phyloP scores from a whole-genome alignment of 1,140 invertebrate species.

The Cyrtorhinus lividipennis region DNA sequence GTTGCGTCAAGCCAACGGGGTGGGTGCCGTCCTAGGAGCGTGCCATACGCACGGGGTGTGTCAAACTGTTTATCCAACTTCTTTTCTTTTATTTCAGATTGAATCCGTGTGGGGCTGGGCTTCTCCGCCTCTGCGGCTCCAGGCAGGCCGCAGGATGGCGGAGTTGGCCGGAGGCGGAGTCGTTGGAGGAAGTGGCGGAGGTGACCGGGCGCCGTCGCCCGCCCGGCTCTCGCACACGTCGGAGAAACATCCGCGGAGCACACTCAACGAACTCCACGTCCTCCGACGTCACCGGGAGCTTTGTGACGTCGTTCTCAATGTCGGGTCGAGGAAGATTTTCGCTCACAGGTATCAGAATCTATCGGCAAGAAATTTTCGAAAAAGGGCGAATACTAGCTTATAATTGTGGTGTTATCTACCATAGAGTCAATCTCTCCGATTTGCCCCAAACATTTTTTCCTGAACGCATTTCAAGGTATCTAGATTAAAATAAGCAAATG shows the following conservation, averaged over 20 bases:
- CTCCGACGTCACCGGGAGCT: conserved; percentile 78
- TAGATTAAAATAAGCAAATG: too few relatives aligned
- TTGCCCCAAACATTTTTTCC: too few relatives aligned
- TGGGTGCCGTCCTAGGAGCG: too few relatives aligned
- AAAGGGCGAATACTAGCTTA: too few relatives aligned
- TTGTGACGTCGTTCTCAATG: conserved; percentile 92
- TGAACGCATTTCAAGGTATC: too few relatives aligned
- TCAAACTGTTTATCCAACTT: too few relatives aligned
- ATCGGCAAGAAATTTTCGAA: too few relatives aligned
- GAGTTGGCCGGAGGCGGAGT: conserved; percentile 37
- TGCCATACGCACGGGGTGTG: too few relatives aligned
- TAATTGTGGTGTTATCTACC: too few relatives aligned
- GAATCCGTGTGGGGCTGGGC: conserved; percentile 82
- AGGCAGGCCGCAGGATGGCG: conserved; percentile 53
- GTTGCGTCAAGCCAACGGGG: too few relatives aligned
- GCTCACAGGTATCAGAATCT: conserved; percentile 78
- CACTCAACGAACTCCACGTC: conserved; percentile 74
- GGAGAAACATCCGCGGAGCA: conserved; percentile 86
- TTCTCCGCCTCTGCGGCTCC: conserved; percentile 74
- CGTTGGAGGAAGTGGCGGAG: conserved; percentile 17
- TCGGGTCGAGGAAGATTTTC: conserved; percentile 86
- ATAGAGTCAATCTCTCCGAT: too few relatives aligned
- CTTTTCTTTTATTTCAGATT: too few relatives aligned
- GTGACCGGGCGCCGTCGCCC: conserved; percentile 56
- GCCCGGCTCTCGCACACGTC: conserved; percentile 81